Percentiles rank a stretch among this genome's conserved stretches.
phyloP scores from a whole-genome alignment of 2,113 vertebrate species.

The Catharus bicknelli region DNA sequence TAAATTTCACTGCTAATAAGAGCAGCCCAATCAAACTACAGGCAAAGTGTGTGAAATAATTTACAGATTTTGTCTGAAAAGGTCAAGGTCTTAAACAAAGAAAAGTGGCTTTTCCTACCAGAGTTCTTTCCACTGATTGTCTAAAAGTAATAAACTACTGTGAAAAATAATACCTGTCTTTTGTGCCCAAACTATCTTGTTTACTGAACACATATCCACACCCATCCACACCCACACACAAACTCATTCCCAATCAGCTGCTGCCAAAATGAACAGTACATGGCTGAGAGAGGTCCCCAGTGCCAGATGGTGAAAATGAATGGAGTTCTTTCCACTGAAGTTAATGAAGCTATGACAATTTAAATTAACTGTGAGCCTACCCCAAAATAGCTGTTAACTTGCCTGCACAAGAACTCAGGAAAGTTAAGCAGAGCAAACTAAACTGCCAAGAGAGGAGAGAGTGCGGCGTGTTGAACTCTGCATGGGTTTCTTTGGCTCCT shows the following conservation, averaged over 20 bases:
- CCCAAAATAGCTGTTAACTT: conserved; percentile 34
- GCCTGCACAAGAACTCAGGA: not conserved
- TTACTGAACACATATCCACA: not conserved
- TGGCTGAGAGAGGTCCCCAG: not conserved
- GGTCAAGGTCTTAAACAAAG: conserved; percentile 47
- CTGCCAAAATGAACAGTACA: not conserved
- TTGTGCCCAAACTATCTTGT: not conserved
- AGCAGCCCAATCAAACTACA: conserved; percentile 27
- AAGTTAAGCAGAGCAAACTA: conserved; percentile 36
- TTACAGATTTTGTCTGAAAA: conserved; percentile 51
- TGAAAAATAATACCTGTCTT: conserved; percentile 28
- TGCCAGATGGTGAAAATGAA: not conserved
- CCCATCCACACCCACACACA: not conserved
- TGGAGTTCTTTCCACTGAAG: not conserved
- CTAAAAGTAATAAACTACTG: not conserved
- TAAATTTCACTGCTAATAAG: conserved; percentile 49
- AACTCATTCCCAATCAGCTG: not conserved
- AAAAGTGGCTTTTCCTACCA: conserved; percentile 8
- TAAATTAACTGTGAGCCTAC: conserved; percentile 29
- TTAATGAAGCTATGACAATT: conserved; percentile 49
- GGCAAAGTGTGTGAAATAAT: conserved; percentile 34
- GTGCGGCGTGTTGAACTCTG: not conserved
- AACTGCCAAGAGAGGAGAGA: not conserved
- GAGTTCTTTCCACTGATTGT: not conserved
- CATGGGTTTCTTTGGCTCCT: not conserved